phyloP scores from a whole-genome alignment of 2,113 vertebrate species.

The Chamaetylas fuelleborni region DNA sequence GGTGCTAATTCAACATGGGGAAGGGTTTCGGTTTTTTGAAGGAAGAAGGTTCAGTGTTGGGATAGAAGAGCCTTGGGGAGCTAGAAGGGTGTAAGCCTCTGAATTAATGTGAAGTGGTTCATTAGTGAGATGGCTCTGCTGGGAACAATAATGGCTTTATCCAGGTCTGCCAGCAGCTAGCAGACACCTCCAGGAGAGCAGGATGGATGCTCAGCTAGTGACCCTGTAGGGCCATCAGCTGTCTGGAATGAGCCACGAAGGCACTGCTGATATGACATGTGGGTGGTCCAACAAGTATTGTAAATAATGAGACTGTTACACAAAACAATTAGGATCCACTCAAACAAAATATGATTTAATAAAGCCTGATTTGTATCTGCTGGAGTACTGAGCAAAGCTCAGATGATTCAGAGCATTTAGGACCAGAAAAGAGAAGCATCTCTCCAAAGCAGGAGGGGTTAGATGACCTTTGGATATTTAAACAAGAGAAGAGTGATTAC shows the following conservation, averaged over 20 bases:
- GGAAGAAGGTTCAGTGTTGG: neutral
- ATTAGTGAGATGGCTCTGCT: accelerated
- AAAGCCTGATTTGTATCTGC: neutral
- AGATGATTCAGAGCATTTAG: neutral
- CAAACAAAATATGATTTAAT: neutral
- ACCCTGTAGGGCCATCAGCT: neutral
- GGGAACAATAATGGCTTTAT: neutral
- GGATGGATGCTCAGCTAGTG: neutral
- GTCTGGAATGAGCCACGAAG: neutral
- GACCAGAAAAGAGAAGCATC: neutral
- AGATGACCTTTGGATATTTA: constrained; percentile 1
- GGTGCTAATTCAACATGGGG: neutral
- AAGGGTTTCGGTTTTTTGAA: neutral
- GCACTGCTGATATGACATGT: neutral
- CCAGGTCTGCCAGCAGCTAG: neutral
- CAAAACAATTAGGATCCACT: neutral
- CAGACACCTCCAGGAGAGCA: neutral
- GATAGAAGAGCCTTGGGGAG: neutral
- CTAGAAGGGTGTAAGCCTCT: neutral
- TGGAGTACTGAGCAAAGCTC: accelerated
- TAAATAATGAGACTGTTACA: neutral
- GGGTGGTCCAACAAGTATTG: neutral
- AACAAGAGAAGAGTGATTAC: neutral
- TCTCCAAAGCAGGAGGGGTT: neutral
- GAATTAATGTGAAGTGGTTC: neutral